Evolutionary conservation across 2,888 invertebrate genomes (phyloP).

Genomic region (Boloria euphrosyne): DNA sequence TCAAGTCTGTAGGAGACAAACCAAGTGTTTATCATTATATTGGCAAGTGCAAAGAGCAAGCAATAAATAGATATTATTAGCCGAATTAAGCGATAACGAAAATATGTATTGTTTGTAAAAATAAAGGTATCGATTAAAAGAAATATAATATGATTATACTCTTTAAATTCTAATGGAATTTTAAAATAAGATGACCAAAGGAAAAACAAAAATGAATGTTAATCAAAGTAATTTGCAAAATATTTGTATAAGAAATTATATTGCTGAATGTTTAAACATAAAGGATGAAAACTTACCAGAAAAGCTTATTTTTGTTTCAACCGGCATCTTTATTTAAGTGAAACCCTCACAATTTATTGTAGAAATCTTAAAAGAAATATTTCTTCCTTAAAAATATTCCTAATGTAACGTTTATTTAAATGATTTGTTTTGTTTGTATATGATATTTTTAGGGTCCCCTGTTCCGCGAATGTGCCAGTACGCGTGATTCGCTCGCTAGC

Average conservation of each 20-base stretch:
- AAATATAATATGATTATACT: not conserved
- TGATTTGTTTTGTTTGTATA: slow-evolving; percentile 23
- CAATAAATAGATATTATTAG: slow-evolving; percentile 1
- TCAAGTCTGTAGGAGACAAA: not conserved
- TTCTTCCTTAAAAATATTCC: not conserved
- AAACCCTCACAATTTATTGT: slow-evolving; percentile 11
- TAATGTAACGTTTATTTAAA: not conserved
- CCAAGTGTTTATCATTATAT: not conserved
- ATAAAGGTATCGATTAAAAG: not conserved
- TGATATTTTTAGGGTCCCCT: slow-evolving; percentile 15
- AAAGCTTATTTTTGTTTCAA: slow-evolving; percentile 78
- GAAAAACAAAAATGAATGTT: not conserved
- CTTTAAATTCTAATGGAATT: not conserved
- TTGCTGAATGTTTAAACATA: slow-evolving; percentile 45
- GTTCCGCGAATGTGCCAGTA: slow-evolving; percentile 37
- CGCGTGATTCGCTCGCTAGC: slow-evolving; percentile 64
- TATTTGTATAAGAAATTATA: not conserved
- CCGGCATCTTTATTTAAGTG: slow-evolving; percentile 63
- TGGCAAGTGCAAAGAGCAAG: not conserved
- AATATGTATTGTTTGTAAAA: slow-evolving; percentile 3
- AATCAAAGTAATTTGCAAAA: not conserved
- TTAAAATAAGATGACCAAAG: not conserved
- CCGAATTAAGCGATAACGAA: not conserved
- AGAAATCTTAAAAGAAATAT: not conserved
- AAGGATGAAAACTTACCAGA: slow-evolving; percentile 65